Evolutionary conservation across 2,113 vertebrate species (phyloP), one percentile per base, ranked within the genome.

Genomic region (Pygoscelis adeliae): DNA sequence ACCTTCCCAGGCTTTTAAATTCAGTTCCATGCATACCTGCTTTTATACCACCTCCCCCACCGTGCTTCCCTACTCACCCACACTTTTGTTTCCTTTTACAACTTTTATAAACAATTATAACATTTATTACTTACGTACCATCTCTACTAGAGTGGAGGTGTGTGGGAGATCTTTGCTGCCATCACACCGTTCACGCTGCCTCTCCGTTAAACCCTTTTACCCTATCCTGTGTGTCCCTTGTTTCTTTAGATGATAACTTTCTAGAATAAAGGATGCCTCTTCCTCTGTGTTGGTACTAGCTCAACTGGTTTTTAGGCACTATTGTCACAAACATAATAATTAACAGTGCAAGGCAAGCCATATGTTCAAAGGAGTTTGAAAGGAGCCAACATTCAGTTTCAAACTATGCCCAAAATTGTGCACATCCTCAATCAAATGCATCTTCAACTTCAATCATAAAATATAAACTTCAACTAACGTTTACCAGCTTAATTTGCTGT

Each of bases 211-310:
- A 70, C 4, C 1, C 6, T 62, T 32, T 79, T 4, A 25, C 25
- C 32, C 0, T 4, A 12, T 11, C 10, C 6, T 34, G 21, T 9
- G 3, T 44, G 26, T 38, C 20, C 38, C 16, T 36, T 74, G 2
- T 65, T 82, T 61, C 44, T 53, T 83, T 47, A 52, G 16, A 26
- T 7, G 18, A 0, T 30, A 80, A 44, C 59, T 65, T 9, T n/a
- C 58, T 26, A 34, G 49, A 84, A 56, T 10, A 81, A 27, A 66
- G 7, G 6, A 63, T 40, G 17, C 11, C 15, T 71, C 26, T 58
- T 73, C 22, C 34, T 62, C 18, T 78, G 20, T 40, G 55, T 55
- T 40, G 19, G 12, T 30, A 85, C 21, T 36, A 55, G 71, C 19
- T 71, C 30, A 62, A 62, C 5, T 73, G 32, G 0, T 1, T 44